Evolutionary conservation across 2,888 invertebrate genomes (phyloP).

Genomic region (Nemurella pictetii): DNA sequence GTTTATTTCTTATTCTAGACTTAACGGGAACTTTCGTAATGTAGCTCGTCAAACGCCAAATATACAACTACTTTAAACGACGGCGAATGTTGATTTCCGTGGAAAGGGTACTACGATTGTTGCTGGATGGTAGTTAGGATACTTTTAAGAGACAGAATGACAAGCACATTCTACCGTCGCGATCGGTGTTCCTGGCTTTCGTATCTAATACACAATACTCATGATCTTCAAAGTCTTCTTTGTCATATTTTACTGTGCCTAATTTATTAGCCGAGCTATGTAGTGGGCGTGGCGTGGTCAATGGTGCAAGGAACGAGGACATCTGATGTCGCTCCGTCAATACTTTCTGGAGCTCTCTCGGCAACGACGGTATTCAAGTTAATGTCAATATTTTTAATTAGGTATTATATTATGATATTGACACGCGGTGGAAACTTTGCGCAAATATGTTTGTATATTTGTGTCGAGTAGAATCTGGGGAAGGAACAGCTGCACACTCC

Average conservation of each 20-base stretch:
- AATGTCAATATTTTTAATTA: not conserved
- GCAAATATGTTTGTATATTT: not conserved
- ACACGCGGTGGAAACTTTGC: not conserved
- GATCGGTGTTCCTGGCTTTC: not conserved
- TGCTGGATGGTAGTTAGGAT: not conserved
- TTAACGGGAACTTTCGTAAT: not conserved
- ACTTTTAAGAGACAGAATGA: not conserved
- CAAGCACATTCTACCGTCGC: not conserved
- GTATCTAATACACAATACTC: not conserved
- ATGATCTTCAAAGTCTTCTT: not conserved
- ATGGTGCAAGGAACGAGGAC: not conserved
- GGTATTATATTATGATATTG: not conserved
- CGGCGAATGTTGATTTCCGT: not conserved
- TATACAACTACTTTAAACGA: conserved; percentile 1
- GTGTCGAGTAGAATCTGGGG: not conserved
- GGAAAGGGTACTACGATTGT: not conserved
- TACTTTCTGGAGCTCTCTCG: not conserved
- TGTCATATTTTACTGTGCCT: not conserved
- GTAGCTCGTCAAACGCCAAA: not conserved
- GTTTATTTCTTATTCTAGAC: not conserved
- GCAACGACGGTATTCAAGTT: not conserved
- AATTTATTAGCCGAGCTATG: not conserved
- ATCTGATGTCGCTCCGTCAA: not conserved
- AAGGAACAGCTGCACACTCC: not conserved
- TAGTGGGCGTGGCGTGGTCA: not conserved